A percentile compares a stretch with the other conserved stretches of the same genome.
These are phyloP conservation scores for Nasonia vitripennis DNA, from an alignment of 1,140 invertebrate genomes.

Conservation along the genomic window DNA sequence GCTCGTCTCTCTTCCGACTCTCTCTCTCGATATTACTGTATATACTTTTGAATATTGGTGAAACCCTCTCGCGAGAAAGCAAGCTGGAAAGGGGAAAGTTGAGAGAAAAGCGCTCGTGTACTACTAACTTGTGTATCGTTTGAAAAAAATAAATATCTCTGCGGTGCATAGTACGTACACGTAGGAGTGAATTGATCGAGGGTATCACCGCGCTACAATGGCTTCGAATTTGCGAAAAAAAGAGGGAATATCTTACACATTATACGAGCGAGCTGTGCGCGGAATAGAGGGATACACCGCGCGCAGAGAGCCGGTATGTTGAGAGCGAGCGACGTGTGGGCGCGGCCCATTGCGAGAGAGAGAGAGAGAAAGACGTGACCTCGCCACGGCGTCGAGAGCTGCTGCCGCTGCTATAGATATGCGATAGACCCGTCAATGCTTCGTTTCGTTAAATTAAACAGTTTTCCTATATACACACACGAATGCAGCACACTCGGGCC, in stretches of 20 bases:
- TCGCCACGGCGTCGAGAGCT: conserved; percentile 56
- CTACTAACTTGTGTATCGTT: conserved; percentile 9
- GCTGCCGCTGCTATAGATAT: conserved; percentile 38
- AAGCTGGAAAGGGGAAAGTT: conserved; percentile 12
- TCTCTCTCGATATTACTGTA: background rate
- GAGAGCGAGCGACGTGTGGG: conserved; percentile 52
- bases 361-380: conserved; percentile 58
- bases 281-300: background rate
- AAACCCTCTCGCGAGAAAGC: conserved; percentile 1
- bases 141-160: background rate
- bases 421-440: conserved; percentile 67
- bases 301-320: background rate
- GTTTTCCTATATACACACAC: background rate
- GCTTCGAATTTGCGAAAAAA: no score
- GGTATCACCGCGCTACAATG: no score
- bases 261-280: background rate
- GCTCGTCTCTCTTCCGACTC: background rate
- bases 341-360: conserved; percentile 58
- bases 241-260: no score
- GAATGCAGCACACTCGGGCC: no score
- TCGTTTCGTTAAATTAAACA: conserved; percentile 62
- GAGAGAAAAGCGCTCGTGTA: conserved; percentile 32
- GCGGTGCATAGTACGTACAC: no score
- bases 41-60: background rate
- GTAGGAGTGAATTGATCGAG: no score